These are phyloP conservation scores for Gambelia wislizenii DNA, from an alignment of 2,797 vertebrate species.

Conservation along the genomic window DNA sequence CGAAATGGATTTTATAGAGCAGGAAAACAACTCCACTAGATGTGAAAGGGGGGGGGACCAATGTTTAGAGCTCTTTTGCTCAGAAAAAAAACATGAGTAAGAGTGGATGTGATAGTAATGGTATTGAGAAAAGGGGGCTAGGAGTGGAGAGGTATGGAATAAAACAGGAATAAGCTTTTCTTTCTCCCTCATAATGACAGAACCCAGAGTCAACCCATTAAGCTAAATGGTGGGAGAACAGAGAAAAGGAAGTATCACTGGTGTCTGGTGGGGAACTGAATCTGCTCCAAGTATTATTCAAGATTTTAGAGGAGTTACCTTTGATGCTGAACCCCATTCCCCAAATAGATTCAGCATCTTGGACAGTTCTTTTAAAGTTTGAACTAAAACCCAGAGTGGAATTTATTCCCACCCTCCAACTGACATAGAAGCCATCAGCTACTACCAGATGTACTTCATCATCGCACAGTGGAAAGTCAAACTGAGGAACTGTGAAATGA, in stretches of 20 bases:
- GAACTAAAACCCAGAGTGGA: too few relatives aligned
- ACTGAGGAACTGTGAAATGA: background rate
- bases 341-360: too few relatives aligned
- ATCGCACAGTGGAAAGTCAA: background rate
- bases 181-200: background rate
- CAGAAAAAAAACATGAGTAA: background rate
- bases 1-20: background rate
- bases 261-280: too few relatives aligned
- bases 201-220: too few relatives aligned
- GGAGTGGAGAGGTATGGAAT: too few relatives aligned
- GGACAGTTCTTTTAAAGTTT: too few relatives aligned
- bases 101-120: background rate
- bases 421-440: too few relatives aligned
- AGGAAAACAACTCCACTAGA: background rate
- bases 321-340: too few relatives aligned
- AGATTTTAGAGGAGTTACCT: too few relatives aligned
- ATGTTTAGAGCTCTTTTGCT: background rate
- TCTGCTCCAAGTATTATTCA: too few relatives aligned
- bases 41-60: too few relatives aligned
- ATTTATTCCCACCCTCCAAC: too few relatives aligned
- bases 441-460: background rate
- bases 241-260: background rate
- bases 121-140: background rate
- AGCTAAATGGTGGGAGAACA: background rate
- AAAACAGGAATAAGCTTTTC: background rate